These are phyloP conservation scores for Diplodus puntazzo DNA, from an alignment of 2,797 vertebrate species.

Conservation along the genomic window DNA sequence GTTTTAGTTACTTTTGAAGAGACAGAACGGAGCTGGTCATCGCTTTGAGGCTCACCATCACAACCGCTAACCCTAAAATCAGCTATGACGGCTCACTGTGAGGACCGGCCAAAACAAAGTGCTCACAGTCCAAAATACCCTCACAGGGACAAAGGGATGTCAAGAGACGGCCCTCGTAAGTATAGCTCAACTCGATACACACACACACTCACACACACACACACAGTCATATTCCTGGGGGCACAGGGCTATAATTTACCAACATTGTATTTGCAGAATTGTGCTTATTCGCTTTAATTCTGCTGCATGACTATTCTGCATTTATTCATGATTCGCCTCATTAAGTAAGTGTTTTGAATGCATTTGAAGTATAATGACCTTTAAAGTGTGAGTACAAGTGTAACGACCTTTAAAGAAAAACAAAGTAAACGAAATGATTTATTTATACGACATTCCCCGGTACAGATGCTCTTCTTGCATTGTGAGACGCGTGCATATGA, in stretches of 20 bases:
- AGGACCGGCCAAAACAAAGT: conserved; percentile 51
- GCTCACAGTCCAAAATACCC: conserved; percentile 50
- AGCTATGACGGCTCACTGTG: conserved; percentile 53
- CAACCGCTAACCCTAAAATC: conserved; percentile 68
- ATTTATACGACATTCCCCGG: not conserved
- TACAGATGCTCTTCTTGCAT: conserved; percentile 7
- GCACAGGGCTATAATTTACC: conserved; percentile 41
- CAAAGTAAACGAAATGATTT: not conserved
- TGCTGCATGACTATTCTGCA: conserved; percentile 7
- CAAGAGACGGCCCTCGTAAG: conserved; percentile 12
- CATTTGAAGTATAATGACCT: conserved; percentile 20
- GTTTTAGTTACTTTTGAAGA: conserved; percentile 44
- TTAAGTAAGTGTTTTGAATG: conserved; percentile 27
- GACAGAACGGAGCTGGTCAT: conserved; percentile 24
- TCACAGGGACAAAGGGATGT: conserved; percentile 51
- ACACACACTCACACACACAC: conserved; percentile 21
- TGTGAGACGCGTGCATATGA: not conserved
- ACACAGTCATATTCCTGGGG: conserved; percentile 15
- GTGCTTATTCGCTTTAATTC: not conserved
- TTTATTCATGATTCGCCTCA: conserved; percentile 18
- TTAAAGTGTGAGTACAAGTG: conserved; percentile 19
- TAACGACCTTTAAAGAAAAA: conserved; percentile 26
- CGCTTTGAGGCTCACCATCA: conserved; percentile 60
- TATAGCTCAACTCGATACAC: not conserved
- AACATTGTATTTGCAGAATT: conserved; percentile 32